These are phyloP conservation scores for Ectemnius cavifrons DNA, from an alignment of 2,888 invertebrate genomes.

Conservation along the genomic window DNA sequence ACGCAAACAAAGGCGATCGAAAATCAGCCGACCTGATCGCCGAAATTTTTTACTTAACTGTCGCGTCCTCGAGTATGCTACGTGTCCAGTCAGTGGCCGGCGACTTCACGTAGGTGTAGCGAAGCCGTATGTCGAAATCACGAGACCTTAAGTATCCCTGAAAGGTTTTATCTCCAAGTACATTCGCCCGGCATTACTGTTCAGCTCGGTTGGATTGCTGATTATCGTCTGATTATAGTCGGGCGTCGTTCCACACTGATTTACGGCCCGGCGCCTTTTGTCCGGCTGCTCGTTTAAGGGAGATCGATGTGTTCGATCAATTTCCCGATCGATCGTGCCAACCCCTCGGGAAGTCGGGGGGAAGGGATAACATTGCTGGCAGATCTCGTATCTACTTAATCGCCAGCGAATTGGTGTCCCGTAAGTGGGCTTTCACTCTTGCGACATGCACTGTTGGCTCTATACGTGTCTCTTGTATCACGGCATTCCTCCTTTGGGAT, in stretches of 20 bases:
- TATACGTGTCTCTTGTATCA: conserved; percentile 37
- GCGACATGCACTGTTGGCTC: conserved; percentile 35
- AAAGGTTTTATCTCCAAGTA: no score
- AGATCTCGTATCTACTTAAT: conserved; percentile 39
- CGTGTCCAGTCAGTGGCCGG: not conserved
- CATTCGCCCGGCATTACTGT: no score
- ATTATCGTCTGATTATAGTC: no score
- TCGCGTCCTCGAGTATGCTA: not conserved
- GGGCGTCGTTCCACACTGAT: no score
- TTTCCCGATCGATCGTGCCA: not conserved
- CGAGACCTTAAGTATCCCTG: no score
- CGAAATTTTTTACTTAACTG: not conserved
- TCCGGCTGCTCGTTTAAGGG: not conserved
- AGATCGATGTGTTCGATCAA: not conserved
- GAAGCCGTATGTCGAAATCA: not conserved
- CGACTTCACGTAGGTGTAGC: not conserved
- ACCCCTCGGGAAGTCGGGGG: not conserved
- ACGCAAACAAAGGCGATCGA: not conserved
- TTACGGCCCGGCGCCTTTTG: no score
- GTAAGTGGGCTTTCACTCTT: conserved; percentile 56
- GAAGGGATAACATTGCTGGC: not conserved
- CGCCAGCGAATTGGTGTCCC: conserved; percentile 25
- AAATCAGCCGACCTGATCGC: not conserved
- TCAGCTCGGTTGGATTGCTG: no score
- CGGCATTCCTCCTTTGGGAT: conserved; percentile 38